Base-by-base conservation (phyloP, 2,797 vertebrate genomes). In the Clarias fuscus region DNA sequence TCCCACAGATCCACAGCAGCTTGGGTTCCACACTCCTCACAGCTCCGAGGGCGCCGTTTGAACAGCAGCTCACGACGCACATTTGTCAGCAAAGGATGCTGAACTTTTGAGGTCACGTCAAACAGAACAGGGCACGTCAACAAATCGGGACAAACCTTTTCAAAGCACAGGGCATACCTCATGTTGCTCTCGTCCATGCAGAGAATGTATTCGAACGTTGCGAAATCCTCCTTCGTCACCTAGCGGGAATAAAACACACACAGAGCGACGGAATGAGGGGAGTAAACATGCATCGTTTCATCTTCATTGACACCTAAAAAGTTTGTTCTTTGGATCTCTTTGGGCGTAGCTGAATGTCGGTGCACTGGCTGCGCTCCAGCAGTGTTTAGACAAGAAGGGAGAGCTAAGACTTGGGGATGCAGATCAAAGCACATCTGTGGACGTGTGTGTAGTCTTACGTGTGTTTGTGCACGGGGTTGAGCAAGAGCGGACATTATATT, bases 121-220 rank as follows among this genome's bases (percentile, higher is more conserved):
- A 5, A 58, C n/a, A 71, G 37, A 84, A 84, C 67, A 56, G 37
- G 15, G 64, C n/a, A 62, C 61, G 58, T 58, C n/a, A 22, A 37
- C 61, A 18, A 64, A 43, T 11, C 56, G 3, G 48, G 40, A n/a
- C 72, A n/a, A 73, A 14, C 20, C 40, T 43, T 73, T 73, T 30
- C 18, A 18, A 30, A 18, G 10, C 7, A 37, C 14, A 24, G 24
- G 22, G 88, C 75, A 88, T 95, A 99, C 98, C 96, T 97, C 91
- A 99, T 87, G 89, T 99, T 99, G 95, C 93, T 99, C 88, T 99
- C 97, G 88, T 99, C 98, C 98, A 99, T 99, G 92, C 98, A 98
- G 5, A 99, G 96, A 85, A 99, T 97, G 89, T 97, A 96, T 88
- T 98, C 97, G 78, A 97, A 99, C 65, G 92, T 96, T 92, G 92